phyloP scores from a whole-genome alignment of 1,140 invertebrate genomes.

The Zaprionus capensis region DNA sequence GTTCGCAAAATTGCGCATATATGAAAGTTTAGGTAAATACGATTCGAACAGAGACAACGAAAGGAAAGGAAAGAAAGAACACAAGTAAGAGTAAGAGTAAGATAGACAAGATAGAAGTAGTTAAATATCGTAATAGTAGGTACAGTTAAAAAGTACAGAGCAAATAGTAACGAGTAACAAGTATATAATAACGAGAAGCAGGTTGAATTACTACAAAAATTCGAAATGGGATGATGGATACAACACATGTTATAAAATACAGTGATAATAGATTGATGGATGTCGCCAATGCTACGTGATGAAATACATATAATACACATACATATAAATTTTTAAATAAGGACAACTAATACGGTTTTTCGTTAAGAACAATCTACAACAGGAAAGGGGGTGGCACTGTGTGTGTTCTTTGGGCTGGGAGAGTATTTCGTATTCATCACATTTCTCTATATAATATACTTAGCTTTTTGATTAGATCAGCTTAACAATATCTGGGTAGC shows the following conservation, averaged over 20 bases:
- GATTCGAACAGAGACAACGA: slow-evolving; percentile 65
- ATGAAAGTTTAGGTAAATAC: slow-evolving; percentile 57
- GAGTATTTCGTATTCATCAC: not conserved
- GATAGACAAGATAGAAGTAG: slow-evolving; percentile 67
- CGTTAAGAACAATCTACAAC: slow-evolving; percentile 4
- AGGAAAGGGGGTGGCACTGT: slow-evolving; percentile 24
- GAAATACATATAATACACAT: slow-evolving; percentile 7
- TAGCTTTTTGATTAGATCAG: not conserved
- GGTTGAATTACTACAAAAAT: slow-evolving; percentile 5
- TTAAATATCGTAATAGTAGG: slow-evolving; percentile 37
- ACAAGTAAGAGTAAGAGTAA: slow-evolving; percentile 73
- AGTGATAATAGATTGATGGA: slow-evolving; percentile 1
- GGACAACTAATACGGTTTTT: slow-evolving; percentile 6
- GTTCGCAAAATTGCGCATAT: slow-evolving; percentile 52
- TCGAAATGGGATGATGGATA: not conserved
- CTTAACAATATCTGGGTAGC: not conserved
- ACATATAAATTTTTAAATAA: not conserved
- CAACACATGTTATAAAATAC: not conserved
- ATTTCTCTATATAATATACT: slow-evolving; percentile 5
- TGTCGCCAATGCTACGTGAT: slow-evolving; percentile 15
- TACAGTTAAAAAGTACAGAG: slow-evolving; percentile 43
- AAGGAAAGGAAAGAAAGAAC: slow-evolving; percentile 72
- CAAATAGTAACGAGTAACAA: slow-evolving; percentile 41
- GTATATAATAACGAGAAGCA: slow-evolving; percentile 31
- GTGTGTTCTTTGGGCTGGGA: slow-evolving; percentile 27